phyloP scores from a whole-genome alignment of 2,797 vertebrate species.

The Anguilla obscura region DNA sequence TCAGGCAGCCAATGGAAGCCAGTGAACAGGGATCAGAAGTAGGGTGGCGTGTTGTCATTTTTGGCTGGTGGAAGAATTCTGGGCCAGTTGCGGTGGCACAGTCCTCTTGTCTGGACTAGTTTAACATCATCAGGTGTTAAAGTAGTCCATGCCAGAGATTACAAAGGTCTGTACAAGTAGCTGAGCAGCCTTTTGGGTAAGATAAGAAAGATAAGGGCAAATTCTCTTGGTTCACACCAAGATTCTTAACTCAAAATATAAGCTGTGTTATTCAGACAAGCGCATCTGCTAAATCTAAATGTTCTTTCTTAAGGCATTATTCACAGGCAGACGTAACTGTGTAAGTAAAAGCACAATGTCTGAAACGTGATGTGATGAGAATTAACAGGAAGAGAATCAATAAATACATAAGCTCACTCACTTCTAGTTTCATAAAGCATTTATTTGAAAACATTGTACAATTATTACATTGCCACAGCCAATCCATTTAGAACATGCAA shows the following conservation, averaged over 20 bases:
- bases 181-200: neutral
- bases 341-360: neutral
- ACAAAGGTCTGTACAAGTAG: neutral
- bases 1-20: neutral
- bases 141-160: neutral
- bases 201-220: neutral
- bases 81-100: neutral
- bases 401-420: constrained; percentile 4
- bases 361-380: neutral
- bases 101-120: neutral
- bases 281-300: neutral
- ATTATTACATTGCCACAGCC: constrained; percentile 82
- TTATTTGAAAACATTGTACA: constrained; percentile 85
- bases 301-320: neutral
- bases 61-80: neutral
- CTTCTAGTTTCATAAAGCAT: constrained; percentile 67
- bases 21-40: neutral
- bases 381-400: neutral
- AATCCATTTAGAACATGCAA: constrained; percentile 82
- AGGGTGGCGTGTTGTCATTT: neutral
- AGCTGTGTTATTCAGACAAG: neutral
- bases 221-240: neutral
- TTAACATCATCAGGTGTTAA: neutral
- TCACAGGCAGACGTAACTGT: neutral
- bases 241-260: neutral